Evolutionary conservation across 35 echinoderm and acorn worm genomes (phyloP).

Genomic region (Hemicentrotus pulcherrimus): DNA sequence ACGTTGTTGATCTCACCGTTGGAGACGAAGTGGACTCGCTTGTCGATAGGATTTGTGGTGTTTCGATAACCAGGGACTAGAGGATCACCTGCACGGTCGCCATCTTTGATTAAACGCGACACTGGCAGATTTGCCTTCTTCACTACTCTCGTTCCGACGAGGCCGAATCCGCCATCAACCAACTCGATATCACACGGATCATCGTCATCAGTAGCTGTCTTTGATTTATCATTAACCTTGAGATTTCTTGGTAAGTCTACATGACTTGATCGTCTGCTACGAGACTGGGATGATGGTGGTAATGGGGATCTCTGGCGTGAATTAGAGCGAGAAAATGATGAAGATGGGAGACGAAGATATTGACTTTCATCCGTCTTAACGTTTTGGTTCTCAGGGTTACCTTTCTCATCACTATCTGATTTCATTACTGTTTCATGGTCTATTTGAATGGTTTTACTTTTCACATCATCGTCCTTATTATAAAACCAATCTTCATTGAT

Average conservation of each 20-base stretch:
- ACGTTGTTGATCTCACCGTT: neutral
- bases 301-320: neutral
- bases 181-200: neutral
- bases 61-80: conserved; percentile 7
- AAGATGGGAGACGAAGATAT: conserved; percentile 1
- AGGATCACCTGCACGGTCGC: neutral
- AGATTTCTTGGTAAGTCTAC: neutral
- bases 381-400: neutral
- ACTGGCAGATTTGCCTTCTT: neutral
- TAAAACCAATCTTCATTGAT: neutral
- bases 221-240: neutral
- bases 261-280: conserved; percentile 42
- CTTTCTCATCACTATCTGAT: neutral
- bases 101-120: neutral
- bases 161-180: neutral
- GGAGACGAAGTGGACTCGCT: neutral
- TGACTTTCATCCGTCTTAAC: neutral
- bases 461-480: neutral
- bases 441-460: neutral
- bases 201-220: neutral
- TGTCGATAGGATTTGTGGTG: neutral
- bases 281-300: neutral
- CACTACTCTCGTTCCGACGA: conserved; percentile 28
- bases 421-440: neutral
- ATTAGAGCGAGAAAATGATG: neutral